phyloP scores from a whole-genome alignment of 2,797 vertebrate species.

The Molossus alvarezi region DNA sequence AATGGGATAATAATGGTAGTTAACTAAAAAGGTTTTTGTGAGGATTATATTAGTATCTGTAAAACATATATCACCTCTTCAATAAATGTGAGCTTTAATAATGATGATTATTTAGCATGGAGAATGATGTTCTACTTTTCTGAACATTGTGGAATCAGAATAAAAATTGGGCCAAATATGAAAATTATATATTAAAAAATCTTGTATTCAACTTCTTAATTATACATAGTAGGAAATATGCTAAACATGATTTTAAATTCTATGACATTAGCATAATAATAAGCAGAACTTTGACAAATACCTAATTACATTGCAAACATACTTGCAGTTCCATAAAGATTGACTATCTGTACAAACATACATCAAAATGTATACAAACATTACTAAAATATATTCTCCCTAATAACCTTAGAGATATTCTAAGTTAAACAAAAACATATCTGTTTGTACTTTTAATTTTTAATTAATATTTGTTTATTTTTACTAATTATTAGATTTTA shows the following conservation, averaged over 20 bases:
- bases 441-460: background rate
- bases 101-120: background rate
- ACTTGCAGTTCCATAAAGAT: background rate
- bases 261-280: background rate
- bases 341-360: background rate
- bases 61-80: background rate
- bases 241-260: background rate
- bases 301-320: background rate
- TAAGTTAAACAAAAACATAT: background rate
- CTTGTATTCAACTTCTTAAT: background rate
- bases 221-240: background rate
- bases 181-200: background rate
- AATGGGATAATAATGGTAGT: slow-evolving; percentile 24
- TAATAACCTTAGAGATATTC: background rate
- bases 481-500: slow-evolving; percentile 17
- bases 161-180: background rate
- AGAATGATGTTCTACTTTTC: background rate
- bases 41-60: background rate
- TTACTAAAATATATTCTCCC: background rate
- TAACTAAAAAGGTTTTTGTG: background rate
- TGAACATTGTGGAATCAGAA: background rate
- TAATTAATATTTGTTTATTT: background rate
- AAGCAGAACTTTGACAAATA: background rate
- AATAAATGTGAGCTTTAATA: background rate
- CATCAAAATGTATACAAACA: fast-evolving